phyloP scores from a whole-genome alignment of 2,797 vertebrate genomes.

The Malurus splendens region DNA sequence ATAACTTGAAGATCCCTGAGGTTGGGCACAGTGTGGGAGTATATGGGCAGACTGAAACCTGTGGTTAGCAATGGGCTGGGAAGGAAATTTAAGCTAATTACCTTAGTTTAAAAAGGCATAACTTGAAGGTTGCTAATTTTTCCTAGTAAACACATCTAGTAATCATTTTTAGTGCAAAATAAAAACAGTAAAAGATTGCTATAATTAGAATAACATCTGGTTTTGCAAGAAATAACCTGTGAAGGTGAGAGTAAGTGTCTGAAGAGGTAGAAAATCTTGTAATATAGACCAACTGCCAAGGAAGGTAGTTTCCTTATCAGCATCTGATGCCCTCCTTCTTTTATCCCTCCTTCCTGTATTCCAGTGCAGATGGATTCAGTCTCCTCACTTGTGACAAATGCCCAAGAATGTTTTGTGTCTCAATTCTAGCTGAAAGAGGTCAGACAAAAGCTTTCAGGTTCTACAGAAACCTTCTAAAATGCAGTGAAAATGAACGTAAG shows the following conservation, averaged over 20 bases:
- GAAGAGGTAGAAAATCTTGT: neutral
- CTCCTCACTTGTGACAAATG: neutral
- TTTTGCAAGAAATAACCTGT: neutral
- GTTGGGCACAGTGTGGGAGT: neutral
- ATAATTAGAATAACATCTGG: neutral
- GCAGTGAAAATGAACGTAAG: neutral
- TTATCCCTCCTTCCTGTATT: neutral
- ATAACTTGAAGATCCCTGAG: neutral
- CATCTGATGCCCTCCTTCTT: neutral
- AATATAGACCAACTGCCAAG: neutral
- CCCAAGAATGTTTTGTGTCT: neutral
- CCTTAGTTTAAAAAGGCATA: neutral
- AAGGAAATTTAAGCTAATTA: neutral
- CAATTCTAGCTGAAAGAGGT: neutral
- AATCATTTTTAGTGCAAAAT: neutral
- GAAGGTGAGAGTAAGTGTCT: neutral
- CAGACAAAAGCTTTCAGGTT: neutral
- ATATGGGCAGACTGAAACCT: neutral
- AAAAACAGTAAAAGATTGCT: neutral
- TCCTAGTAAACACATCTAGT: neutral
- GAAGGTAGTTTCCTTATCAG: neutral
- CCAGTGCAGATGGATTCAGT: neutral
- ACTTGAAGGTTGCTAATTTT: neutral
- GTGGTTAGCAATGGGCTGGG: neutral
- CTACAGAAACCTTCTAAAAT: neutral